phyloP scores from a whole-genome alignment of 1,140 invertebrate species.

The Dryas iulia region DNA sequence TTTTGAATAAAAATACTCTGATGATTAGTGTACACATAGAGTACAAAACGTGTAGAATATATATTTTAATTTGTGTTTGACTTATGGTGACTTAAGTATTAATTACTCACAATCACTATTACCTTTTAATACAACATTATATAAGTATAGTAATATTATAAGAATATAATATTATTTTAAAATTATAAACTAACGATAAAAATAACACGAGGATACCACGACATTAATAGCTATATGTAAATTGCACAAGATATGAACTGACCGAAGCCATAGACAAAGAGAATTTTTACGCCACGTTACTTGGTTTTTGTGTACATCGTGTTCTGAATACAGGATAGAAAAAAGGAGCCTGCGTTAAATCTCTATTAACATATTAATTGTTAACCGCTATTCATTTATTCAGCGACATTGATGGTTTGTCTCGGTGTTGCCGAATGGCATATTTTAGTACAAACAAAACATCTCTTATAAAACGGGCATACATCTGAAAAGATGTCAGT shows the following conservation, averaged over 20 bases:
- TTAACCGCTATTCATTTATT: conserved; percentile 65
- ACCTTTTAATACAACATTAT: too few relatives aligned
- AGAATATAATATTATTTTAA: too few relatives aligned
- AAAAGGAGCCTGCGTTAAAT: conserved; percentile 55
- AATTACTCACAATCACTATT: too few relatives aligned
- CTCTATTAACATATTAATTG: conserved; percentile 76
- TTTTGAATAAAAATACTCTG: too few relatives aligned
- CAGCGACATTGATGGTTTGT: conserved; percentile 77
- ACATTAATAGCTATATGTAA: conserved; percentile 6
- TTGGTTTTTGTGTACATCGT: conserved; percentile 57
- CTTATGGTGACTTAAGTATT: too few relatives aligned
- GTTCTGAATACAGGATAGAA: conserved; percentile 62
- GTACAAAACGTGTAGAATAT: too few relatives aligned
- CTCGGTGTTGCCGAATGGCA: conserved; percentile 73
- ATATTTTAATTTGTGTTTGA: too few relatives aligned
- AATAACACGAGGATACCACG: too few relatives aligned
- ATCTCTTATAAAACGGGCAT: conserved; percentile 63
- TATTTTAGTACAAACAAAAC: conserved; percentile 68
- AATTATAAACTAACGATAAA: too few relatives aligned
- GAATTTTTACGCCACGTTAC: conserved; percentile 53
- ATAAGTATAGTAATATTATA: too few relatives aligned
- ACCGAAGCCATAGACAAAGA: conserved; percentile 48
- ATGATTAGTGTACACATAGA: too few relatives aligned
- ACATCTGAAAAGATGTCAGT: conserved; percentile 65
- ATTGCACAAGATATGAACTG: conserved; percentile 53